Percentiles rank a stretch among this genome's conserved stretches.
phyloP scores from a whole-genome alignment of 2,113 vertebrate genomes.

The Mustela nigripes region DNA sequence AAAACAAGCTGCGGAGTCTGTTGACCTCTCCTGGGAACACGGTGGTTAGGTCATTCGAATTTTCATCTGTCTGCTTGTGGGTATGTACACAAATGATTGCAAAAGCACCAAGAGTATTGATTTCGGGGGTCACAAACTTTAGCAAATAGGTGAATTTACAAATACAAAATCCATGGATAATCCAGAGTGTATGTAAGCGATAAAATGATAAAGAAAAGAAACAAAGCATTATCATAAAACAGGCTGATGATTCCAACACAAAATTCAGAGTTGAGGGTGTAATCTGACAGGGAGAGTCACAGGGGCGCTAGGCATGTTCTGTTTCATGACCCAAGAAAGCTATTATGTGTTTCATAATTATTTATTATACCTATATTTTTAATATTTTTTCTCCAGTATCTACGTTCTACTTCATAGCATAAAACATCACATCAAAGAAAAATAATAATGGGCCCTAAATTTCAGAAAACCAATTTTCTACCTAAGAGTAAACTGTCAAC shows the following conservation, averaged over 20 bases:
- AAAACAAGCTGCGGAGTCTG: background rate
- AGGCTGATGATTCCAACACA: background rate
- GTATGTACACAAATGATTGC: background rate
- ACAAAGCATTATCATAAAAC: background rate
- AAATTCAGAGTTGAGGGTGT: background rate
- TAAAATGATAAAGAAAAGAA: conserved; percentile 32
- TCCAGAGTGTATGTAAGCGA: background rate
- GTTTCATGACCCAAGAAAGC: background rate
- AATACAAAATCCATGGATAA: background rate
- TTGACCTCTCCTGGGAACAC: background rate
- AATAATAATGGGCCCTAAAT: background rate
- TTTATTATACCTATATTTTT: background rate
- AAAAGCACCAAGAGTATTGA: background rate
- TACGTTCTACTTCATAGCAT: background rate
- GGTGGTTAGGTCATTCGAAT: background rate
- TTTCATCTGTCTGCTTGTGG: background rate
- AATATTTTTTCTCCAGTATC: background rate
- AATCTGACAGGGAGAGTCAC: background rate
- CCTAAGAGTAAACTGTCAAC: background rate
- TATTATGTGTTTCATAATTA: background rate
- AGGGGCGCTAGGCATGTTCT: background rate
- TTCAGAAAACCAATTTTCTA: conserved; percentile 41
- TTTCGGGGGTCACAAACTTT: background rate
- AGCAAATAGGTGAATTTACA: background rate
- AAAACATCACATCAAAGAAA: background rate